Evolutionary conservation across 1,140 invertebrate species (phyloP).

Genomic region (Drosophila nigrodunni): DNA sequence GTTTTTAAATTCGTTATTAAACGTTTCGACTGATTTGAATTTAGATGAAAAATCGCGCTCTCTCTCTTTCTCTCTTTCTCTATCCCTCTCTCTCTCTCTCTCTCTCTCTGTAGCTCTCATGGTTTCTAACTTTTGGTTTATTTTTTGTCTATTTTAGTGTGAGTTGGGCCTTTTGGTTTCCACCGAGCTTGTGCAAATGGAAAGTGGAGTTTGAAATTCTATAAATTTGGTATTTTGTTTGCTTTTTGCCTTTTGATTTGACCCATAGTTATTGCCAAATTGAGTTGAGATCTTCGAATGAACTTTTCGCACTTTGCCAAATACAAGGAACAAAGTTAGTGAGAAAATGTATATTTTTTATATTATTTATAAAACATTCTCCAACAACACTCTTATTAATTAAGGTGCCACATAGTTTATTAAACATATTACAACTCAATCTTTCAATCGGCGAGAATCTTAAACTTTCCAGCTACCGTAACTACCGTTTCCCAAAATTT

Average conservation of each 20-base stretch:
- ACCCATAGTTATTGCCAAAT: slow-evolving; percentile 63
- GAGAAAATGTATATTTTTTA: slow-evolving; percentile 22
- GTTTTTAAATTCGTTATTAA: slow-evolving; percentile 82
- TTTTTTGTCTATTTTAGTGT: slow-evolving; percentile 38
- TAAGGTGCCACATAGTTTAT: not conserved
- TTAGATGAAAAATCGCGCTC: slow-evolving; percentile 65
- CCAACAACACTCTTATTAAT: not conserved
- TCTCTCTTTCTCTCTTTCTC: not conserved
- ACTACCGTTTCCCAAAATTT: not conserved
- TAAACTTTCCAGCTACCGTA: slow-evolving; percentile 5
- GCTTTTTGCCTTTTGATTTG: slow-evolving; percentile 34
- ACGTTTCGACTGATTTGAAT: slow-evolving; percentile 78
- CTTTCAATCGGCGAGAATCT: not conserved
- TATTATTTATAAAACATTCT: too few species aligned
- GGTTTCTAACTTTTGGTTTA: slow-evolving; percentile 11
- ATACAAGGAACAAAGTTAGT: slow-evolving; percentile 62
- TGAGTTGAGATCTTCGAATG: slow-evolving; percentile 60
- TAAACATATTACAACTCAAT: not conserved
- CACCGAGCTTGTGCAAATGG: slow-evolving; percentile 21
- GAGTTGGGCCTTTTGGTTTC: slow-evolving; percentile 16
- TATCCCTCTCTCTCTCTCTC: not conserved
- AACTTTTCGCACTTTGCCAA: slow-evolving; percentile 22
- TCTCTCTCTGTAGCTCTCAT: not conserved
- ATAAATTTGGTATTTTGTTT: slow-evolving; percentile 80
- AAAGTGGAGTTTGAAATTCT: slow-evolving; percentile 69